Evolutionary conservation across 2,113 vertebrate genomes (phyloP), one percentile per base, ranked within the genome.

Genomic region (Ammodramus savannarum): DNA sequence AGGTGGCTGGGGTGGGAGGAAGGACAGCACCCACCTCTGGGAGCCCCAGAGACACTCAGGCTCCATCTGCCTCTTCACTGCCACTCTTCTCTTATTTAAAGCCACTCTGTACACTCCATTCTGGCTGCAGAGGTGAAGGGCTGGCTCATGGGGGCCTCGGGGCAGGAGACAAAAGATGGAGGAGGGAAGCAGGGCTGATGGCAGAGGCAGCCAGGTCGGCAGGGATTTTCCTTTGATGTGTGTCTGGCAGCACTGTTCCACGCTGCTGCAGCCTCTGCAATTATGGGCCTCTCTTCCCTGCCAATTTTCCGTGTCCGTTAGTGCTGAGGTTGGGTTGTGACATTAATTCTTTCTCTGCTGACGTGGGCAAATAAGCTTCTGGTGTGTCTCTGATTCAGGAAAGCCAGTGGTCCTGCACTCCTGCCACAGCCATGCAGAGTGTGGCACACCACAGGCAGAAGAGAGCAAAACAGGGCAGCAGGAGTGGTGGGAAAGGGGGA

Each of bases 191-290:
- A 29, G 63, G 36, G 78, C n/a, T 62, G 71, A 44, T 59, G 67
- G 75, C 52, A 84, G 68, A 85, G 84, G 16, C 25, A 62, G 95
- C 20, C 27, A 49, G 43, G 52, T 23, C 2, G 2, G 43, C 57
- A 31, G 68, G 63, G 81, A 62, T 77, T 91, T 92, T 87, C 43
- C 85, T 95, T 69, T 90, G 65, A 59, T 92, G 93, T 83, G 57
- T 92, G 66, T 75, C 87, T 39, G 68, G 71, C 83, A 94, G 90
- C 4, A 0, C 44, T 39, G 17, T 8, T 87, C 89, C 52, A 0
- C 1, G 13, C 54, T 85, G 51, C 59, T 6, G 27, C 17, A 3
- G 54, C 43, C 1, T 1, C 91, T 85, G 89, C 67, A 94, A 86
- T 94, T 93, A 85, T 38, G n/a, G 75, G 0, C 2, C 67, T 77